Evolutionary conservation across 2,113 vertebrate genomes (phyloP), one percentile per base, ranked within the genome.

Genomic region (Zosterops lateralis): DNA sequence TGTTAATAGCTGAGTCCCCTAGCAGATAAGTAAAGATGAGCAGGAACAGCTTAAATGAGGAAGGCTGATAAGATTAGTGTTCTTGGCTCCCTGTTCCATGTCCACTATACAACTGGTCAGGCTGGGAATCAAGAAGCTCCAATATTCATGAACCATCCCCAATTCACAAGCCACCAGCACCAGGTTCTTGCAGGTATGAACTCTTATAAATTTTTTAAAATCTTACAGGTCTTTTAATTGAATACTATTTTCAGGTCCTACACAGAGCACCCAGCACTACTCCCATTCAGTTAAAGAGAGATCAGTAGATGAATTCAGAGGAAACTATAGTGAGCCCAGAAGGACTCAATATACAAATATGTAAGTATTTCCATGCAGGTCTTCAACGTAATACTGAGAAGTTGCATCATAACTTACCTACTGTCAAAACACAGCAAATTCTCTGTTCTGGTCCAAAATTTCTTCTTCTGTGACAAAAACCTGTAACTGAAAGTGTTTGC

Each of bases 241-340:
- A 84, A 86, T 86, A 79, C 6, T 44, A 2, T 53, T 78, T 89
- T 91, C 47, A n/a, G 24, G 25, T 84, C 28, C 36, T 44, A 22
- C 0, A 0, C 22, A 5, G 1, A 28, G 26, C 12, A 56, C 14
- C 14, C 29, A 86, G 45, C 17, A 31, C 29, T 66, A 21, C 4
- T 84, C 15, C 14, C 11, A 28, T n/a, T 92, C 72, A 51, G 12
- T 22, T 26, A 56, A 18, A 2, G 4, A 38, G 16, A 85, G 17
- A 44, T 60, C n/a, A 48, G 17, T 7, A 66, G n/a, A 50, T 17
- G 6, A 84, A 76, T 86, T 83, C 29, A 26, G n/a, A 75, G 32
- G 44, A 71, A 86, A 57, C 5, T 19, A 20, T 2, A 32, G 12
- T 34, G 15, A 87, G 36, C 5, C 7, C 62, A 84, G 38, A 58